Evolutionary conservation across 2,113 vertebrate genomes (phyloP).

Genomic region (Spea bombifrons): DNA sequence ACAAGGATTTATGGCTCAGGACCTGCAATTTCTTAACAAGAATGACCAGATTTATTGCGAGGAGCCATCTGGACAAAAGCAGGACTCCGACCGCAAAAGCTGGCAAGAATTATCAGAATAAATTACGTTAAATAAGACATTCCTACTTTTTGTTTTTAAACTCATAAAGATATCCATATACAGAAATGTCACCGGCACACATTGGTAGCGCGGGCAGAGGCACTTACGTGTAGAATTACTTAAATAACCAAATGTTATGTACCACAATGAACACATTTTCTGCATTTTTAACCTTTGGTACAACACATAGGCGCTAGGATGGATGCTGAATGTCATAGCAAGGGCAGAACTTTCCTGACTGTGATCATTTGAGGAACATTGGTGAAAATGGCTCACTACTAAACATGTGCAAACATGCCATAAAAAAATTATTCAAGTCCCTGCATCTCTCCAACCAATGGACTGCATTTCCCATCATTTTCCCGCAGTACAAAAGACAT

Average conservation of each 20-base stretch:
- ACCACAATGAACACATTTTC: background rate
- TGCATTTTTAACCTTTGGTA: constrained; percentile 26
- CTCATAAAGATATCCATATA: constrained; percentile 1
- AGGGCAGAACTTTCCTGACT: background rate
- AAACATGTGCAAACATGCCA: background rate
- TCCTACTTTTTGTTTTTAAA: too few relatives aligned
- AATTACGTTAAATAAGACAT: too few relatives aligned
- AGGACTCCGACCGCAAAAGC: too few relatives aligned
- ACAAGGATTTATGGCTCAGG: too few relatives aligned
- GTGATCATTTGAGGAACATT: background rate
- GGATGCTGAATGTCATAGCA: background rate
- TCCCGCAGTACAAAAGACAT: too few relatives aligned
- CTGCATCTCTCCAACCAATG: too few relatives aligned
- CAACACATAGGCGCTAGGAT: background rate
- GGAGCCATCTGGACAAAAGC: too few relatives aligned
- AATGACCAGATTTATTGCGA: too few relatives aligned
- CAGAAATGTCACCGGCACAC: constrained; percentile 18
- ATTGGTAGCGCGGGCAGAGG: constrained; percentile 47
- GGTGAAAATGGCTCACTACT: background rate
- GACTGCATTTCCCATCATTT: too few relatives aligned
- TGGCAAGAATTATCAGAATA: too few relatives aligned
- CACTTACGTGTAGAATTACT: constrained; percentile 52
- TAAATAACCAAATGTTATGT: background rate
- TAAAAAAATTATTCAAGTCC: background rate
- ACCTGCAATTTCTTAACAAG: too few relatives aligned